Evolutionary conservation across 1,140 invertebrate genomes (phyloP), one percentile per base, ranked within the genome.

Genomic region (Drosophila arizonae): DNA sequence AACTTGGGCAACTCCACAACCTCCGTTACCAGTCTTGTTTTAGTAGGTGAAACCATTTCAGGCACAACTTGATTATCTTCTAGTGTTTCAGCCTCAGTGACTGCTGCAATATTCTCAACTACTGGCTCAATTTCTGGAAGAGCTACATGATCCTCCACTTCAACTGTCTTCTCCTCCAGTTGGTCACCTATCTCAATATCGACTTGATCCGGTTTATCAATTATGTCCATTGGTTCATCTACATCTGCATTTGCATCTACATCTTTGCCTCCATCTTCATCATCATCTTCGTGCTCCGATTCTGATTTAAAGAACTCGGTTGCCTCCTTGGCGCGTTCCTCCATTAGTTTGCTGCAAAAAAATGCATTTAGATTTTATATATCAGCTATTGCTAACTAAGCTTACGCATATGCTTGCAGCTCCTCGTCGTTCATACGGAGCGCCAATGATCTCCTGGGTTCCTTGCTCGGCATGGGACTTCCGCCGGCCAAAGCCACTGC

Each of bases 281-380:
- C 50, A 0, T 71, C 65, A n/a, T 82, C 80, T 13, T 58, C 64
- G 80, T 61, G 65, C 89, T 92, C 41, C 52, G 92, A 93, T 65
- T 94, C 93, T 6, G 93, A 93, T 79, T 93, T 93, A 62, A 93
- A 94, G 81, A 94, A 94, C 66, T 93, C 88, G 43, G 92, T 92
- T 1, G 93, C 92, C 81, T 93, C 92, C 74, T 93, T 93, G 39
- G 93, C 92, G 13, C 93, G 90, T 65, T 93, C 92, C 69, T 93
- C 90, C 77, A 93, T 81, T 30, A 92, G 85, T 82, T 93, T 92
- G 4, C 93, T 93, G 77, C 70, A 63, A 24, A 6, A 4, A 41
- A 10, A 2, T 3, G 3, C 9, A 3, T 4, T n/a, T 6, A 1
- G 46, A 9, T 2, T 46, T 21, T 51, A 17, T 3, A 21, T 30